phyloP scores from a whole-genome alignment of 2,113 vertebrate species.

The Corythornis madagascariensis region DNA sequence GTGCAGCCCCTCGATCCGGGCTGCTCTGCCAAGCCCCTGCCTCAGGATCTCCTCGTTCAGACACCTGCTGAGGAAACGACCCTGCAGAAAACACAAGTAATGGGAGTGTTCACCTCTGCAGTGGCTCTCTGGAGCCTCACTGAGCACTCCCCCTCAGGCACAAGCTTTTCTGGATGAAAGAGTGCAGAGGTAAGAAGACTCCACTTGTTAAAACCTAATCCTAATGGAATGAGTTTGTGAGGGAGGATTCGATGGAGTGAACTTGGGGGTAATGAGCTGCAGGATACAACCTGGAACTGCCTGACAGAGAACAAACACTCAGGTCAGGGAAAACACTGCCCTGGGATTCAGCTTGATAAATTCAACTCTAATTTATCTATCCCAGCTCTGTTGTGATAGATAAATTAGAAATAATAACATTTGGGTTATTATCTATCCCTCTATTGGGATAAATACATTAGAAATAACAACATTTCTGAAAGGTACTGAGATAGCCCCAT shows the following conservation, averaged over 20 bases:
- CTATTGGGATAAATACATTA: no score
- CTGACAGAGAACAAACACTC: not conserved
- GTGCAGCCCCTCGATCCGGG: constrained; percentile 76
- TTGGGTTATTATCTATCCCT: no score
- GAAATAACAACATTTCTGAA: not conserved
- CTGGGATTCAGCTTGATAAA: not conserved
- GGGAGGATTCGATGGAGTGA: not conserved
- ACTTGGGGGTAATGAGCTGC: not conserved
- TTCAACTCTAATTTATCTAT: no score
- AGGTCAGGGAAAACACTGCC: not conserved
- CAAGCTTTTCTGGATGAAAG: not conserved
- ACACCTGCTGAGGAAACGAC: constrained; percentile 75
- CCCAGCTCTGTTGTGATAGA: not conserved
- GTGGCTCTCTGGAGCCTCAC: no score
- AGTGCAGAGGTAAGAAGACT: not conserved
- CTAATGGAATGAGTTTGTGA: not conserved
- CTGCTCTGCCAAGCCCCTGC: constrained; percentile 84
- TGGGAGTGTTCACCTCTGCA: no score
- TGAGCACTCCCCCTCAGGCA: not conserved
- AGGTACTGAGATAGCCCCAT: not conserved
- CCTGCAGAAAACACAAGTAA: constrained; percentile 64
- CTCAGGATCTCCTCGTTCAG: constrained; percentile 89
- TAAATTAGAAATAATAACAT: not conserved
- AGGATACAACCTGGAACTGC: not conserved
- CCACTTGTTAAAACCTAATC: not conserved